Evolutionary conservation across 2,888 invertebrate species (phyloP).

Genomic region (Coecobrya sp.): DNA sequence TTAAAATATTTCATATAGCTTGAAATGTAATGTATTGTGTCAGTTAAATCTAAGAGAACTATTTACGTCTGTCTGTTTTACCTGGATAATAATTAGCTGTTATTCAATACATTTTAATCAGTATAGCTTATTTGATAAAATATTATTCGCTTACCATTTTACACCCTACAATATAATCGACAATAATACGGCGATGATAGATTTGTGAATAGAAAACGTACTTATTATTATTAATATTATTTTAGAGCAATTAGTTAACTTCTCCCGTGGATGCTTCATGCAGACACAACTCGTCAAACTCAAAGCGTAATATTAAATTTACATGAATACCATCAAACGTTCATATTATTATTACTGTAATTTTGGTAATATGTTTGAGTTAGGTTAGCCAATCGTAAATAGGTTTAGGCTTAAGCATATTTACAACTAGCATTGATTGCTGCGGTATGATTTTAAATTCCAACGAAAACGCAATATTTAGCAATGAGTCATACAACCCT

Average conservation of each 20-base stretch:
- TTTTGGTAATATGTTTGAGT: neutral
- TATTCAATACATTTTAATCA: neutral
- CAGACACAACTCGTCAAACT: constrained; percentile 80
- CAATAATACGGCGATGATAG: constrained; percentile 4
- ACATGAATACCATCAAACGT: constrained; percentile 19
- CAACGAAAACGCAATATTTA: neutral
- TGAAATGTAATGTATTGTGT: neutral
- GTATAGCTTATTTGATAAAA: neutral
- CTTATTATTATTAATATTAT: constrained; percentile 1
- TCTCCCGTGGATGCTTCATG: constrained; percentile 72
- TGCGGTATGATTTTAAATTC: neutral
- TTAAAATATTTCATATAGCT: neutral
- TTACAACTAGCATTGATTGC: neutral
- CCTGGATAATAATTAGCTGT: constrained; percentile 11
- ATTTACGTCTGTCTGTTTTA: neutral
- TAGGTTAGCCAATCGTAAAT: neutral
- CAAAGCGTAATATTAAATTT: constrained; percentile 76
- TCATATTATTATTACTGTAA: constrained; percentile 1
- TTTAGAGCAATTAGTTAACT: constrained; percentile 34
- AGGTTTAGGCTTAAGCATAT: neutral
- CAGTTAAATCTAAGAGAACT: too few relatives aligned
- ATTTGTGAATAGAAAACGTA: neutral
- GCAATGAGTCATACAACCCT: too few relatives aligned
- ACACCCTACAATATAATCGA: neutral
- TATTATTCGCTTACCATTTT: neutral